A percentile compares a stretch with the other conserved stretches of the same genome.
These are phyloP conservation scores for Magallana angulata DNA, from an alignment of 1,140 invertebrate genomes.

Conservation along the genomic window DNA sequence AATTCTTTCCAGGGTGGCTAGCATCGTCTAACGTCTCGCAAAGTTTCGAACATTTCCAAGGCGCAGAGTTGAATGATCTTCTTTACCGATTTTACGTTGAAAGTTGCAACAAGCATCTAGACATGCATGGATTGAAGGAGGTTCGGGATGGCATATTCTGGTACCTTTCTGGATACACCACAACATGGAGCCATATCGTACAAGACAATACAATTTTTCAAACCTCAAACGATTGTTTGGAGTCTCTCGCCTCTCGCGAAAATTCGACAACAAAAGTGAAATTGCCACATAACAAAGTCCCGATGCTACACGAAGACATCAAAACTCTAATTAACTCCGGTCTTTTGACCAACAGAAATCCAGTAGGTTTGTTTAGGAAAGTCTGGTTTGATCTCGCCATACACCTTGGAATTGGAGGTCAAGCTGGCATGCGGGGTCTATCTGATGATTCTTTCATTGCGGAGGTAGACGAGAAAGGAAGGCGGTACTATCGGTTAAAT, in stretches of 20 bases:
- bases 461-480: slow-evolving; percentile 53
- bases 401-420: slow-evolving; percentile 56
- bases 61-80: slow-evolving; percentile 50
- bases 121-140: slow-evolving; percentile 39
- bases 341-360: slow-evolving; percentile 46
- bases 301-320: slow-evolving; percentile 50
- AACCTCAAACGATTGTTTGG: slow-evolving; percentile 49
- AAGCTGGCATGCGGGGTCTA: slow-evolving; percentile 51
- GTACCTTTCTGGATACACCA: slow-evolving; percentile 42
- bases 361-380: slow-evolving; percentile 55
- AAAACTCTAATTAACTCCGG: slow-evolving; percentile 50
- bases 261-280: slow-evolving; percentile 40
- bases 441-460: slow-evolving; percentile 49
- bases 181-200: slow-evolving; percentile 40
- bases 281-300: slow-evolving; percentile 48
- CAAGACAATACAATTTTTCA: slow-evolving; percentile 32
- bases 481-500: slow-evolving; percentile 53
- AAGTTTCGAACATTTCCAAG: slow-evolving; percentile 52
- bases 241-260: slow-evolving; percentile 39
- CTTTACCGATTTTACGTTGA: slow-evolving; percentile 52
- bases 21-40: slow-evolving; percentile 41
- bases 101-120: slow-evolving; percentile 39
- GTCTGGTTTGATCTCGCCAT: slow-evolving; percentile 57
- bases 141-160: slow-evolving; percentile 43
- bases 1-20: slow-evolving; percentile 49